Base-by-base conservation (phyloP, 2,113 vertebrate species). In the Datnioides undecimradiatus region DNA sequence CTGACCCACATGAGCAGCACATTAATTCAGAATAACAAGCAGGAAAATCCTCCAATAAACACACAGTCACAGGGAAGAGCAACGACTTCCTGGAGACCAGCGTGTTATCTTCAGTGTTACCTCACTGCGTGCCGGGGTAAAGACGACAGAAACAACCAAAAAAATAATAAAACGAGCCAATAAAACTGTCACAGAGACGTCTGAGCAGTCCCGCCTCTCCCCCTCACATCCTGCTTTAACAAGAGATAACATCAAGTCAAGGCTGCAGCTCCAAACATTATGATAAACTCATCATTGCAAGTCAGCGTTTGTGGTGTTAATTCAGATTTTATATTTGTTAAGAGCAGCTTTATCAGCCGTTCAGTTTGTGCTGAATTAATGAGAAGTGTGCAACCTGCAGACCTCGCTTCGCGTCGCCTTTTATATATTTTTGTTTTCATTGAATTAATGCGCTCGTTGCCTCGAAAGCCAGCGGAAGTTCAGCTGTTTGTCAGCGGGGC, bases 401-500 rank as follows among this genome's bases (percentile, higher is more conserved):
- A 43, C 48, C n/a, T n/a, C n/a, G n/a, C n/a, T n/a, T n/a, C n/a
- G n/a, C n/a, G n/a, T n/a, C n/a, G 10, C 12, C 62, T 23, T 4
- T 33, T 4, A 31, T 57, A 40, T 5, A 7, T 31, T 31, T 29
- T 31, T 5, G n/a, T 57, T 21, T 27, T 43, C 31, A 27, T 58
- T 43, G 48, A 38, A 46, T 73, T 27, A n/a, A 58, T 65, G 19
- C 67, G 51, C 31, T 46, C 23, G 3, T 33, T 70, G 82, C 87
- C 80, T 75, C 11, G 57, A 83, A 82, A 88, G 84, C 54, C 75
- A 16, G 78, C 27, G 21, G 69, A 80, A 46, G 85, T 82, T 83
- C 73, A 80, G 79, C 76, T 71, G 65, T 84, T 76, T 75, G 76
- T 88, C 87, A 89, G 85, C 29, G 5, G 66, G 75, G 65, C 57